Evolutionary conservation across 2,888 invertebrate genomes (phyloP).

Genomic region (Conchocele bisecta): DNA sequence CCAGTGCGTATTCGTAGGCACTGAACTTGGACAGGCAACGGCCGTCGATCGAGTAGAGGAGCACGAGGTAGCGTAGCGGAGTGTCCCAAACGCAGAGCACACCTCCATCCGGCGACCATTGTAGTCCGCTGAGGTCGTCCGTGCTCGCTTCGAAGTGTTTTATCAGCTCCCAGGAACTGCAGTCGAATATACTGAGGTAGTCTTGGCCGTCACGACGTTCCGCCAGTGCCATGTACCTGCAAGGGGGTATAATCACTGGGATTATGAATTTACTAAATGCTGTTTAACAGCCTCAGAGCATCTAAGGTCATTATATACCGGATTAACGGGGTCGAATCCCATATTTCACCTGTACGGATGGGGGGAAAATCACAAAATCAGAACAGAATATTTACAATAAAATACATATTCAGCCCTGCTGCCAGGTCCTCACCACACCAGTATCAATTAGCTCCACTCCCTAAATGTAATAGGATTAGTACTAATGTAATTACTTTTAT

Average conservation of each 20-base stretch:
- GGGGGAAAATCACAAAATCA: no score
- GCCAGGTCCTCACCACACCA: no score
- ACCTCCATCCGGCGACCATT: conserved; percentile 82
- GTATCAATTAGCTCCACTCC: no score
- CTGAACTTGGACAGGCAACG: conserved; percentile 80
- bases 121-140: conserved; percentile 81
- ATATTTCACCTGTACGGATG: no score
- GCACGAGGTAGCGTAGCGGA: conserved; percentile 81
- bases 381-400: no score
- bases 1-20: conserved; percentile 81
- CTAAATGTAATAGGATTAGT: no score
- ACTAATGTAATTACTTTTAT: no score
- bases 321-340: no score
- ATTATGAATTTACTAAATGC: not conserved
- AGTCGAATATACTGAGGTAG: conserved; percentile 81
- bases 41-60: conserved; percentile 82
- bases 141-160: conserved; percentile 83
- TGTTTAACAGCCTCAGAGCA: no score
- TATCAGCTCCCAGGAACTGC: conserved; percentile 81
- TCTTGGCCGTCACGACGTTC: conserved; percentile 83
- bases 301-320: no score
- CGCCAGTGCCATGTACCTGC: conserved; percentile 82
- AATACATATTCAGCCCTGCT: no score
- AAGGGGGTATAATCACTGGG: conserved; percentile 3
- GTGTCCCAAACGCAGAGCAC: conserved; percentile 82